Evolutionary conservation across 2,888 invertebrate species (phyloP).

Genomic region (Meloe dianella): DNA sequence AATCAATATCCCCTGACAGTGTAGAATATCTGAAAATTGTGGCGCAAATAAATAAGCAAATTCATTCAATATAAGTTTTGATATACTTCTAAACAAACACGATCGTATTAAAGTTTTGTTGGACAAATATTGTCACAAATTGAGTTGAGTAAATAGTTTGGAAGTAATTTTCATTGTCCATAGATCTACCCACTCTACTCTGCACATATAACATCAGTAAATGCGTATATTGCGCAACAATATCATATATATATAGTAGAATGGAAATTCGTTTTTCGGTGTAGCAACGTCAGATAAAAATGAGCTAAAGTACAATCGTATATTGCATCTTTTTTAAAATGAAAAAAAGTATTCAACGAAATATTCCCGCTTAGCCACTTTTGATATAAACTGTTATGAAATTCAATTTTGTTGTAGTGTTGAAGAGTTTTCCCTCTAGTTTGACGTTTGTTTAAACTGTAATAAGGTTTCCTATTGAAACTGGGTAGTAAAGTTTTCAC

Average conservation of each 20-base stretch:
- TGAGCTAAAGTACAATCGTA: not conserved
- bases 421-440: conserved; percentile 21
- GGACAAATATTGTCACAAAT: conserved; percentile 15
- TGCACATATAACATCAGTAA: not conserved
- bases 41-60: not conserved
- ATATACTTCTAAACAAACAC: not conserved
- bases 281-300: not conserved
- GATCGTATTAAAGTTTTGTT: conserved; percentile 9
- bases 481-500: conserved; percentile 23
- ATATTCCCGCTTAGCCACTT: conserved; percentile 19
- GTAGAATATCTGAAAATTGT: not conserved
- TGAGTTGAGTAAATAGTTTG: conserved; percentile 14
- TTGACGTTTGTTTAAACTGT: conserved; percentile 33
- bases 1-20: not conserved
- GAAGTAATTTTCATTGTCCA: conserved; percentile 14
- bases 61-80: not conserved
- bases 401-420: conserved; percentile 35
- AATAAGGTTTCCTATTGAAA: conserved; percentile 30
- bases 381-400: conserved; percentile 36
- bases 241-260: not conserved
- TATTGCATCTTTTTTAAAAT: not conserved
- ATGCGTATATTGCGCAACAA: not conserved
- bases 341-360: conserved; percentile 11
- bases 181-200: not conserved
- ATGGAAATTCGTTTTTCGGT: not conserved